Evolutionary conservation across 2,888 invertebrate genomes (phyloP).

Genomic region (Acleris literana): DNA sequence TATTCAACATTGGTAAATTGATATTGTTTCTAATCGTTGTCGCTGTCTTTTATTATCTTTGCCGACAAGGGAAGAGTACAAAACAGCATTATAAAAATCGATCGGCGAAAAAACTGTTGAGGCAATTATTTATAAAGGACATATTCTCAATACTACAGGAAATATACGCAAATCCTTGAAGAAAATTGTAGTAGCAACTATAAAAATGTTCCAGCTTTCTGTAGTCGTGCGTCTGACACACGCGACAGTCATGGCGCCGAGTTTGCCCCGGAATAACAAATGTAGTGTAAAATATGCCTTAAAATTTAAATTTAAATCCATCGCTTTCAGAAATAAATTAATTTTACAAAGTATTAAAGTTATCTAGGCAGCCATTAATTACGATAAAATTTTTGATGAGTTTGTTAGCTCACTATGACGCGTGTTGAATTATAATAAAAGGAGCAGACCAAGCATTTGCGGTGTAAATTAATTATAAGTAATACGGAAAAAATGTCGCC

Average conservation of each 20-base stretch:
- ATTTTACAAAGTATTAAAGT: slow-evolving; percentile 1
- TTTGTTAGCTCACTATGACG: slow-evolving; percentile 6
- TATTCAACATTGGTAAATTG: no score
- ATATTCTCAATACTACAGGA: background rate
- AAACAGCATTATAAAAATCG: no score
- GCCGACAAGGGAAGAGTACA: no score
- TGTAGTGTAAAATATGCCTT: slow-evolving; percentile 6
- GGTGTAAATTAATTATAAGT: no score
- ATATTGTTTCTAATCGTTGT: no score
- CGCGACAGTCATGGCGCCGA: background rate
- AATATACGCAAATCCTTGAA: slow-evolving; percentile 2
- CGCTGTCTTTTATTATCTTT: no score
- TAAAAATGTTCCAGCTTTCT: background rate
- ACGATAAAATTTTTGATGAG: slow-evolving; percentile 7
- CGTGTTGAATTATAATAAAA: no score
- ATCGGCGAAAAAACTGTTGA: no score
- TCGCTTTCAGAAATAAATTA: background rate
- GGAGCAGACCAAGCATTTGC: no score
- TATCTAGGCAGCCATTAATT: slow-evolving; percentile 8
- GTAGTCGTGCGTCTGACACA: slow-evolving; percentile 17
- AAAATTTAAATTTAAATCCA: background rate
- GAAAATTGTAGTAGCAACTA: no score
- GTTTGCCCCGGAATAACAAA: slow-evolving; percentile 2
- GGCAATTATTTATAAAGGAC: no score
- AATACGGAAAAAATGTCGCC: no score